Base-by-base conservation (phyloP, 1,140 invertebrate species). In the Cyclargus thomasi region DNA sequence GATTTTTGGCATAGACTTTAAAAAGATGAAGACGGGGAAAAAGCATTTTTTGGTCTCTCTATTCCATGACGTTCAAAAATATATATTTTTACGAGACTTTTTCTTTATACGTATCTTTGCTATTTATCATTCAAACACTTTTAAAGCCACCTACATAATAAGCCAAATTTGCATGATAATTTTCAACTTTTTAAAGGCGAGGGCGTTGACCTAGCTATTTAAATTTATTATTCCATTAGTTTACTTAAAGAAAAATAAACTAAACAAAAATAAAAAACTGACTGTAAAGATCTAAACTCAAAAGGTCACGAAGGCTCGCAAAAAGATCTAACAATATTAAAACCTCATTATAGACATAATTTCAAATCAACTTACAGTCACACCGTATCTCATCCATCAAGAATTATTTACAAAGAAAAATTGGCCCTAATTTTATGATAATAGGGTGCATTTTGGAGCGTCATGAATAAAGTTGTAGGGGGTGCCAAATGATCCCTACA, bases 401-500 rank as follows among this genome's bases (percentile, higher is more conserved):
- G 10, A 6, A 20, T 2, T 8, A 67, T 18, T 1, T 8, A 14
- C 4, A 23, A 62, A 20, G 17, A 8, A 59, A 39, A 20, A 59
- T 67, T 20, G 14, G 36, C 4, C 18, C 57, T 39, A 29, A 57
- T 0, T 0, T 0, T 14, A n/a, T 39, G 10, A 62, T 0, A 7
- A 59, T 62, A 66, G 35, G 36, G 65, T 59, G 29, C 14, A 66
- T 59, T 66, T 66, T 39, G 17, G 17, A 59, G 2, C 8, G 23
- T 11, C 23, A 36, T 10, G 59, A 17, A 67, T 67, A 39, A 47
- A 47, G 14, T 47, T 47, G 64, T 62, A 67, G 70, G 67, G 73
- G 73, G 73, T 70, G 77, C 76, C 77, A 75, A 78, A 66, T 70
- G 76, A 77, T 82, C 87, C 85, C 81, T 88, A 84, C 75, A 90